Evolutionary conservation across 2,113 vertebrate genomes (phyloP), one percentile per base, ranked within the genome.

Genomic region (Bos javanicus): DNA sequence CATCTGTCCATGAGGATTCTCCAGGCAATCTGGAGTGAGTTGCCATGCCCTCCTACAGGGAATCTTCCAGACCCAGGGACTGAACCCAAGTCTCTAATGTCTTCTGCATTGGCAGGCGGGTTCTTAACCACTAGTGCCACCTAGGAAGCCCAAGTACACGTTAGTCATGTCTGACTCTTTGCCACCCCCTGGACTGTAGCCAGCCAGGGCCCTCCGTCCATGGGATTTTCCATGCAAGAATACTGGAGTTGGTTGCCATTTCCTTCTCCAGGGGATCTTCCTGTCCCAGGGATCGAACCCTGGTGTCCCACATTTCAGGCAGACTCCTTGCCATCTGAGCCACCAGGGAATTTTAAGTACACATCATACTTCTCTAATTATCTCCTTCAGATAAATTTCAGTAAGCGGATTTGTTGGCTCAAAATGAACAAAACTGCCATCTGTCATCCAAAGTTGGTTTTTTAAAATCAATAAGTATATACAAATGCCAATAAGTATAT

Each of bases 371-470:
- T 84, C 26, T 50, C 8, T 60, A 87, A 67, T 97, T 83, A 86
- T 25, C 59, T 59, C 30, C 17, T 86, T 82, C 89, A 91, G 48
- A 48, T 86, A 87, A 91, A 86, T 78, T 78, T 33, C 36, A 82
- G 6, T 33, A 57, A 50, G 67, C 7, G 5, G 76, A 25, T n/a
- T 94, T 67, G 23, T 71, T 94, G 62, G 56, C 36, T 83, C 46
- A 80, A 90, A 96, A 74, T 74, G 43, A 90, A 67, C 25, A 71
- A 94, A 84, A 78, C 30, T 82, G 48, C 17, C 10, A 87, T 71
- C 23, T 36, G 28, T 71, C n/a, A 3, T 87, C n/a, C 62, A 84
- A 84, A 91, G 9, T 60, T 78, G 46, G 3, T 26, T 52, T 30
- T 50, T 9, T 46, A 7, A n/a, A 62, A 88, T 92, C 71, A 62